Evolutionary conservation across 2,113 vertebrate species (phyloP).

Genomic region (Perca fluviatilis): DNA sequence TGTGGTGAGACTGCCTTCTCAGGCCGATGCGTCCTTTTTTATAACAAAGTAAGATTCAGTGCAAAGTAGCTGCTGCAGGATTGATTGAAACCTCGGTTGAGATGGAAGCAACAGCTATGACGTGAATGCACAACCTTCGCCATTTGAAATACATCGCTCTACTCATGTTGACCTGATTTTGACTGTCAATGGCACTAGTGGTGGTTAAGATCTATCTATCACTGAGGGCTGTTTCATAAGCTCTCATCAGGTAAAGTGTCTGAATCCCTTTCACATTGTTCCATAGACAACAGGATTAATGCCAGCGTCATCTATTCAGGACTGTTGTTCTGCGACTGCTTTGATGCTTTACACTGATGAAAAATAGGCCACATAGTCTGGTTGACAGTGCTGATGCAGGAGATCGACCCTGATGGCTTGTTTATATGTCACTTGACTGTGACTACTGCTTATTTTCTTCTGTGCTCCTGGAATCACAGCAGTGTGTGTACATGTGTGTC

Average conservation of each 20-base stretch:
- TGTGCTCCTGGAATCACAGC: slow-evolving; percentile 45
- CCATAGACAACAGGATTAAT: slow-evolving; percentile 52
- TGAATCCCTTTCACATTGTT: slow-evolving; percentile 43
- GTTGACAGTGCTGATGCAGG: slow-evolving; percentile 29
- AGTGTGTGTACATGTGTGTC: slow-evolving; percentile 44
- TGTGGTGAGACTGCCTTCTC: slow-evolving; percentile 1
- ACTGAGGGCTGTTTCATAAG: slow-evolving; percentile 45
- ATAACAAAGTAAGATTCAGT: slow-evolving; percentile 28
- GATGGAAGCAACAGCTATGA: slow-evolving; percentile 12
- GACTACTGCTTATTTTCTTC: slow-evolving; percentile 59
- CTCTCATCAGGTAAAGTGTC: slow-evolving; percentile 52
- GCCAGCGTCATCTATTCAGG: slow-evolving; percentile 21
- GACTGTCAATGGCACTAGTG: slow-evolving; percentile 9
- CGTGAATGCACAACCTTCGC: neutral
- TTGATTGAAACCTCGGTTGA: neutral
- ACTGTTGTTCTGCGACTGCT: slow-evolving; percentile 24
- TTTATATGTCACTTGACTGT: slow-evolving; percentile 56
- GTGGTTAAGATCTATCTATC: slow-evolving; percentile 20
- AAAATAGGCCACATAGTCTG: slow-evolving; percentile 37
- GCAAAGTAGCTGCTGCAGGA: neutral
- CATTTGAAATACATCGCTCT: slow-evolving; percentile 1
- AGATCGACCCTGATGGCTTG: slow-evolving; percentile 45
- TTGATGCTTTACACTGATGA: slow-evolving; percentile 47
- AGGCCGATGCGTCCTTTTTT: neutral
- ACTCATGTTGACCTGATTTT: slow-evolving; percentile 41